Evolutionary conservation across 2,888 invertebrate species (phyloP).

Genomic region (Himalopsyche anomala): DNA sequence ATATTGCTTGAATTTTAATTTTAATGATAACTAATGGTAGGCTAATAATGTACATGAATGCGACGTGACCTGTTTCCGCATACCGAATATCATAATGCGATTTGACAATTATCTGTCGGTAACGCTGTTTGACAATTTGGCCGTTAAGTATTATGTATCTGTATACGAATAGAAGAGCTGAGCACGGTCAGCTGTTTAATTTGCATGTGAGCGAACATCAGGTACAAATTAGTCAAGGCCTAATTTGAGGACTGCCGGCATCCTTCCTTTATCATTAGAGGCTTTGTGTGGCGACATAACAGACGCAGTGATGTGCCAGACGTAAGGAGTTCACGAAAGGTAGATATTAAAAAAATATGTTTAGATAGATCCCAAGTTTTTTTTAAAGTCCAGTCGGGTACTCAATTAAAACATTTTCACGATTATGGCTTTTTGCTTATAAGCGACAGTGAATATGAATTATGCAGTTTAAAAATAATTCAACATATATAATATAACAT

Average conservation of each 20-base stretch:
- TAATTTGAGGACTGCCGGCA: slow-evolving; percentile 59
- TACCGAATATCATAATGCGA: not conserved
- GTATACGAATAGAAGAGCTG: not conserved
- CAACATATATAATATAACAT: no score
- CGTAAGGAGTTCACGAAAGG: no score
- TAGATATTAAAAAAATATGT: no score
- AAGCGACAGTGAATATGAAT: no score
- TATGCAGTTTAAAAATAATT: no score
- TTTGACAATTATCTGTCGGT: not conserved
- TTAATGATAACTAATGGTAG: no score
- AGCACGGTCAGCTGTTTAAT: slow-evolving; percentile 34
- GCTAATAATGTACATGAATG: not conserved
- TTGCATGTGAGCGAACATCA: slow-evolving; percentile 44
- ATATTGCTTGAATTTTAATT: no score
- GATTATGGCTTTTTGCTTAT: no score
- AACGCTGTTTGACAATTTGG: slow-evolving; percentile 17
- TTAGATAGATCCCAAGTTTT: no score
- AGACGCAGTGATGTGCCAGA: not conserved
- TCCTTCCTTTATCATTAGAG: slow-evolving; percentile 59
- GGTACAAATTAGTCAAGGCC: slow-evolving; percentile 58
- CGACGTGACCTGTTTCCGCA: not conserved
- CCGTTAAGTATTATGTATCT: slow-evolving; percentile 1
- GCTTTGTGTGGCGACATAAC: slow-evolving; percentile 43
- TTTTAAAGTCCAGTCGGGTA: no score
- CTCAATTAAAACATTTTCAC: no score